These are phyloP conservation scores for Cephus sareptanus DNA, from an alignment of 2,888 invertebrate species.

Conservation along the genomic window DNA sequence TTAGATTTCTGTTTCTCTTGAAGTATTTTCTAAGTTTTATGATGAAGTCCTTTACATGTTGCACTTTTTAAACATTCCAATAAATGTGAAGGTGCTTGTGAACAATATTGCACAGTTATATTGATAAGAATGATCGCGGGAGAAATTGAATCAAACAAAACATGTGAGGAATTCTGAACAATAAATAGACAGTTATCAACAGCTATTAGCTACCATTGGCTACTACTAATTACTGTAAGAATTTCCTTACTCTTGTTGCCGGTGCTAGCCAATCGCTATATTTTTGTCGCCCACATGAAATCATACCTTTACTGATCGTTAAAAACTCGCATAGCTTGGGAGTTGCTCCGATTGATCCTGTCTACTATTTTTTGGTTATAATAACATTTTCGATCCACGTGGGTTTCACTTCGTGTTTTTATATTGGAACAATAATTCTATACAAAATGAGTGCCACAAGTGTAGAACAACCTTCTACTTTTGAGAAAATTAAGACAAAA, in stretches of 20 bases:
- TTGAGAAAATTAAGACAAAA: conserved; percentile 5
- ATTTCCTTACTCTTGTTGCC: no score
- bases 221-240: not conserved
- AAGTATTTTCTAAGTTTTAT: not conserved
- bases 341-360: not conserved
- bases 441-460: not conserved
- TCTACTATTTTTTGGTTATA: not conserved
- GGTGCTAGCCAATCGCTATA: not conserved
- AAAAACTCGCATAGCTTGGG: not conserved
- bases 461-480: not conserved
- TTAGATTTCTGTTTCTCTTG: not conserved
- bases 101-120: not conserved
- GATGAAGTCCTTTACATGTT: not conserved
- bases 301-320: not conserved
- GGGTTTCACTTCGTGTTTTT: not conserved
- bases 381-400: not conserved
- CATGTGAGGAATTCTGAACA: not conserved
- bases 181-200: not conserved
- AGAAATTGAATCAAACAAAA: not conserved
- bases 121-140: no score
- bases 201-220: not conserved
- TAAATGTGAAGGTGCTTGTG: not conserved
- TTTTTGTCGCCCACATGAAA: not conserved
- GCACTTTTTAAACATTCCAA: not conserved
- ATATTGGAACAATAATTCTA: not conserved